phyloP scores from a whole-genome alignment of 2,797 vertebrate species.

The Melanotaenia maccullochi region DNA sequence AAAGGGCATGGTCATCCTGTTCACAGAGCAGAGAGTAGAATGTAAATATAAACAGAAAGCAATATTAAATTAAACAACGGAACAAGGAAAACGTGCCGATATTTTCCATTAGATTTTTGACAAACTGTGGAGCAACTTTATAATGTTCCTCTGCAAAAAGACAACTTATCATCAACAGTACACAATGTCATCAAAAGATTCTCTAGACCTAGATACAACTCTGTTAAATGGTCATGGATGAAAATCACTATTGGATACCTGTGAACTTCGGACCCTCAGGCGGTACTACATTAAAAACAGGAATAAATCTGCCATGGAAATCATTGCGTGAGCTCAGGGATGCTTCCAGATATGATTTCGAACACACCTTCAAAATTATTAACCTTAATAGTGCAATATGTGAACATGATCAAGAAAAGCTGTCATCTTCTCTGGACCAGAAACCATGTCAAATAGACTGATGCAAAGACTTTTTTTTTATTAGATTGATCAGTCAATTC shows the following conservation, averaged over 20 bases:
- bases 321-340: background rate
- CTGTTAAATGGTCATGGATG: background rate
- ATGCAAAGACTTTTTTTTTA: too few relatives aligned
- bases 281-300: background rate
- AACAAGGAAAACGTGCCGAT: too few relatives aligned
- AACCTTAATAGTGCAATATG: background rate
- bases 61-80: too few relatives aligned
- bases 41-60: background rate
- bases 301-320: background rate
- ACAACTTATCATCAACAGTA: background rate
- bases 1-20: background rate
- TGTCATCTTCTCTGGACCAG: background rate
- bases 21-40: background rate
- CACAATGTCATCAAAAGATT: background rate
- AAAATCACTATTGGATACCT: background rate
- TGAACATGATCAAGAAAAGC: background rate
- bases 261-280: background rate
- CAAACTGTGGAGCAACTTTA: too few relatives aligned
- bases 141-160: too few relatives aligned
- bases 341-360: background rate
- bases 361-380: background rate
- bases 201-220: background rate
- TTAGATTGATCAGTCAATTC: too few relatives aligned
- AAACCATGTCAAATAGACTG: background rate
- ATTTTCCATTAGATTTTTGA: too few relatives aligned